Evolutionary conservation across 2,113 vertebrate species (phyloP), one percentile per base, ranked within the genome.

Genomic region (Talpa occidentalis): DNA sequence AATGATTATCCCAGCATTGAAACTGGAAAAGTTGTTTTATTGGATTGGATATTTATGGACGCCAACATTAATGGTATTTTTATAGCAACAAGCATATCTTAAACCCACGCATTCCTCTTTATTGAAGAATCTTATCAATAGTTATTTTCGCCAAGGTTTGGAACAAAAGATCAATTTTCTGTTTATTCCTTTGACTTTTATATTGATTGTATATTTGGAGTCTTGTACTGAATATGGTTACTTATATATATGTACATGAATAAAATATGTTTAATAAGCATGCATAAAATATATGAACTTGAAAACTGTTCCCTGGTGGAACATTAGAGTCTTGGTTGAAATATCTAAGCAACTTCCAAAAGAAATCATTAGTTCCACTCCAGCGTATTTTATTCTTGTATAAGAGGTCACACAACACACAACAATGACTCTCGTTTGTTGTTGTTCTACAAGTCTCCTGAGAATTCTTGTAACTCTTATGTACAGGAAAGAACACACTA

Each of bases 221-320:
- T 94, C 28, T 92, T 93, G 42, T 90, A 91, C 70, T 62, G 91
- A 95, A 92, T 92, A 95, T 70, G 73, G 95, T 88, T 96, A 93
- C 72, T 70, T 94, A 94, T 91, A 86, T 89, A 94, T 69, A 87
- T 91, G 44, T 88, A 96, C 92, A 95, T 96, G 91, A 97, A 97
- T 96, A 97, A 97, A 96, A 96, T 96, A 97, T 97, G 93, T 95
- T 96, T 96, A 96, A 96, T 96, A 97, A 83, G 96, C 94, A 97
- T 97, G 81, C 92, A 96, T 97, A 96, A 97, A 97, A 96, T 96
- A 96, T 96, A 91, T 89, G 95, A 96, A 93, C 91, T 97, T 96
- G 91, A 96, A 97, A 95, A 96, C 73, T 83, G 56, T 88, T 97
- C 96, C 93, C 94, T 89, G 30, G 85, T 91, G 94, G 91, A 89